Evolutionary conservation across 2,797 vertebrate species (phyloP), one percentile per base, ranked within the genome.

Genomic region (Pyrrhura leucotis): DNA sequence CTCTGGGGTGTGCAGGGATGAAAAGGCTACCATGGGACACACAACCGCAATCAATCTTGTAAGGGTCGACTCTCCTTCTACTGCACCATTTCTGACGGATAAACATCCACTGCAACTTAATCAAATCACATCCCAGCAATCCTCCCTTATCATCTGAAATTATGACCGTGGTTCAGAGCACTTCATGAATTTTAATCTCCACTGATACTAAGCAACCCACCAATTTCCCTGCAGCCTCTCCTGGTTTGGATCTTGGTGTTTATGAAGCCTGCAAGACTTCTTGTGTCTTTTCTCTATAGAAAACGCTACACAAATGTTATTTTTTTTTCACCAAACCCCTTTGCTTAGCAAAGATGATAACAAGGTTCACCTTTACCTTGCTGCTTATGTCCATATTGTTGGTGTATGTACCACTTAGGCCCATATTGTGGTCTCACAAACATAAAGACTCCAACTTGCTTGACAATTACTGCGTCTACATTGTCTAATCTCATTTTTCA

Each of bases 61-160:
- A 87, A 73, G 26, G 45, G 17, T 14, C 8, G 7, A 13, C 65
- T 77, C 10, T 42, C 53, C 20, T 80, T 44, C 63, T 48, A 33
- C 28, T 1, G 1, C 50, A 29, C 18, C 2, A 0, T 13, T 45
- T 63, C 78, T 2, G 0, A 53, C 67, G 28, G 63, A 51, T 25
- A 68, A 87, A 71, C 18, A 76, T 19, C 51, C 17, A 26, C 28
- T 63, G 39, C 59, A 71, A 65, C 47, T 35, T 56, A 79, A 94
- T 44, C 47, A 83, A 6, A 44, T 74, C 82, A 25, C 51, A 71
- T 51, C 65, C 74, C 59, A 76, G 88, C 51, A 76, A 50, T 40
- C 33, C 28, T 82, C 15, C 22, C 25, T 73, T 51, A 71, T 61
- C 45, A 79, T 65, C 78, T 61, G 33, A 77, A 89, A 78, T 65